A percentile compares a stretch with the other conserved stretches of the same genome.
Evolutionary conservation across 2,888 invertebrate genomes (phyloP).

Genomic region (Hypomecis punctinalis): DNA sequence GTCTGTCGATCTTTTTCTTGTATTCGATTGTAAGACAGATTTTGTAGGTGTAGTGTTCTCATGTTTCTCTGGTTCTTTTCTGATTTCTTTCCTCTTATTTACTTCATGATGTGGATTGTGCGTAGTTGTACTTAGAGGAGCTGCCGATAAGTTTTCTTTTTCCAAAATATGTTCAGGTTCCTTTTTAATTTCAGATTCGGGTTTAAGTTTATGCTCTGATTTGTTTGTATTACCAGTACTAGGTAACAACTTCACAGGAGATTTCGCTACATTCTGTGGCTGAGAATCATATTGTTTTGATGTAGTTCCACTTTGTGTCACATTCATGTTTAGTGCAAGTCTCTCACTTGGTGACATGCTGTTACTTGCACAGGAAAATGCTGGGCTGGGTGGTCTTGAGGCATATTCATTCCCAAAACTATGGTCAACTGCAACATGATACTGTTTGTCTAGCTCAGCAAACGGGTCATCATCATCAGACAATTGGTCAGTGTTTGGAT

Average conservation of each 20-base stretch:
- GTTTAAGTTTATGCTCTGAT: constrained; percentile 34
- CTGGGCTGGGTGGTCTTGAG: constrained; percentile 22
- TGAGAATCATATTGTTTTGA: constrained; percentile 55
- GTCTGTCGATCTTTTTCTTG: constrained; percentile 73
- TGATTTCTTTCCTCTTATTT: constrained; percentile 45
- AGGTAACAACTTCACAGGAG: constrained; percentile 49
- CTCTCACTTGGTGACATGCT: constrained; percentile 40
- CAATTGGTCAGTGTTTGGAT: constrained; percentile 59
- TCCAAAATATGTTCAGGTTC: constrained; percentile 33
- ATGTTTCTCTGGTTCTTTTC: constrained; percentile 50
- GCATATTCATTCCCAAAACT: constrained; percentile 67
- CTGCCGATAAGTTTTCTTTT: constrained; percentile 30
- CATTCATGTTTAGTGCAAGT: constrained; percentile 30
- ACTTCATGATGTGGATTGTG: constrained; percentile 45
- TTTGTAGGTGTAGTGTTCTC: constrained; percentile 48
- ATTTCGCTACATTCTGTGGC: constrained; percentile 50
- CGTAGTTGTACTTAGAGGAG: not conserved
- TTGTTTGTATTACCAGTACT: constrained; percentile 31
- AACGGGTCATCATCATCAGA: constrained; percentile 77
- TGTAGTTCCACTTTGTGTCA: constrained; percentile 22
- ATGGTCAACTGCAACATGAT: constrained; percentile 80
- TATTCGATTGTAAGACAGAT: constrained; percentile 52
- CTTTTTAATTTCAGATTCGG: constrained; percentile 30
- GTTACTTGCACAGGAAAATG: constrained; percentile 12
- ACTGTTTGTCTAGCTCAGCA: constrained; percentile 77